phyloP scores from a whole-genome alignment of 2,797 vertebrate genomes.

The Pogonophryne albipinna region DNA sequence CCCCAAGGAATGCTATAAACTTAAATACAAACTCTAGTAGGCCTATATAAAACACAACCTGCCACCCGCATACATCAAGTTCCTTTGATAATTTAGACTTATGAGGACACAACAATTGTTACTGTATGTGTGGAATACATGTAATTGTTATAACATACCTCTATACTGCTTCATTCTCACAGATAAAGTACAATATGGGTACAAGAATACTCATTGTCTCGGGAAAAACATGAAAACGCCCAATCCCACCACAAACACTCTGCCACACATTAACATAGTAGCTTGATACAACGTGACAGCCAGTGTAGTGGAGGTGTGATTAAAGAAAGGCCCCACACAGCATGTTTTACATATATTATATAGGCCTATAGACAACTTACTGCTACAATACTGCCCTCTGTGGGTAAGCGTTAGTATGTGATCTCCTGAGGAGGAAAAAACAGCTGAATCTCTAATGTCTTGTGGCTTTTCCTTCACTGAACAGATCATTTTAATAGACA shows the following conservation, averaged over 20 bases:
- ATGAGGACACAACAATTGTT: not conserved
- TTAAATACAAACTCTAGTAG: not conserved
- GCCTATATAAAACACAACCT: not conserved
- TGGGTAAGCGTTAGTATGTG: constrained; percentile 2
- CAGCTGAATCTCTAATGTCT: not conserved
- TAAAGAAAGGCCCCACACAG: not conserved
- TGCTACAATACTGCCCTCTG: constrained; percentile 44
- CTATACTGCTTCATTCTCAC: not conserved
- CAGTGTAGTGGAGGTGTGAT: not conserved
- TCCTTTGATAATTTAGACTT: not conserved
- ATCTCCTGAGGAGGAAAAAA: not conserved
- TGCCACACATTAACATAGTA: constrained; percentile 20
- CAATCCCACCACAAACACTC: not conserved
- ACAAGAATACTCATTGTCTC: constrained; percentile 5
- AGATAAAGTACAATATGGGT: not conserved
- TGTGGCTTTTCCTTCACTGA: not conserved
- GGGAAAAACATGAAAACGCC: not conserved
- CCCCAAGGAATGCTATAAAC: not conserved
- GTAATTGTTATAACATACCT: not conserved
- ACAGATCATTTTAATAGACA: not conserved
- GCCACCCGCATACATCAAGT: constrained; percentile 1
- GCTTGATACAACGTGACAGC: not conserved
- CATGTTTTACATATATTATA: not conserved
- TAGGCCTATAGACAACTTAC: not conserved
- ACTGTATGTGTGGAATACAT: not conserved